Conservation (phyloP, 2,113 vertebrate genomes). For the Platichthys flesus region DNA sequence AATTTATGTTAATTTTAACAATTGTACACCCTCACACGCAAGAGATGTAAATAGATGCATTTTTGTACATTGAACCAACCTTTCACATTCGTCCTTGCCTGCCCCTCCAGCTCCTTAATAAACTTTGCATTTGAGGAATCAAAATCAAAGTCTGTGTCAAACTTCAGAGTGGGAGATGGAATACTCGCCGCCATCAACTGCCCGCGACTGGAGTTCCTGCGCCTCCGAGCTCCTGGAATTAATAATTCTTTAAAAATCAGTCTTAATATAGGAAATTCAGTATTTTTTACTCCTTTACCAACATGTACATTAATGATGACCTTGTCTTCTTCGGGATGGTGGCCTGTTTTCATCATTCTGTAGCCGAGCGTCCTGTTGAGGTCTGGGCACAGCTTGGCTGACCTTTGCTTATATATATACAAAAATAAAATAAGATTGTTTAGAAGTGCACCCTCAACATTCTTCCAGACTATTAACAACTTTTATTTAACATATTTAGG, state of each 20-base stretch:
- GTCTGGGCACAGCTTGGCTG: conserved; percentile 72
- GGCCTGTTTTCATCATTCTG: conserved; percentile 87
- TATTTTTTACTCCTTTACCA: too few relatives aligned
- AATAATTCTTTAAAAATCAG: too few relatives aligned
- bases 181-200: conserved; percentile 84
- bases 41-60: background rate
- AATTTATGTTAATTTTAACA: too few relatives aligned
- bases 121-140: conserved; percentile 97
- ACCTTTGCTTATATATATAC: conserved; percentile 44
- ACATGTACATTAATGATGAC: conserved; percentile 69
- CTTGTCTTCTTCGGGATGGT: conserved; percentile 88
- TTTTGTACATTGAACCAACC: conserved; percentile 76
- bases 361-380: conserved; percentile 72
- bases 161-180: conserved; percentile 90
- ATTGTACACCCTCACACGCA: too few relatives aligned
- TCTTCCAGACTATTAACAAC: too few relatives aligned
- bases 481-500: too few relatives aligned
- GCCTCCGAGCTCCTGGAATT: conserved; percentile 85
- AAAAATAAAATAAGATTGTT: background rate
- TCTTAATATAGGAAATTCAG: too few relatives aligned
- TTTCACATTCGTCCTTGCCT: conserved; percentile 86
- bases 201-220: conserved; percentile 89
- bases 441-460: background rate
- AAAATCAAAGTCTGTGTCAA: conserved; percentile 98
- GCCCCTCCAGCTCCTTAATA: conserved; percentile 90